These are phyloP conservation scores for Lacerta bilineata DNA, from an alignment of 2,797 vertebrate species.

Conservation along the genomic window DNA sequence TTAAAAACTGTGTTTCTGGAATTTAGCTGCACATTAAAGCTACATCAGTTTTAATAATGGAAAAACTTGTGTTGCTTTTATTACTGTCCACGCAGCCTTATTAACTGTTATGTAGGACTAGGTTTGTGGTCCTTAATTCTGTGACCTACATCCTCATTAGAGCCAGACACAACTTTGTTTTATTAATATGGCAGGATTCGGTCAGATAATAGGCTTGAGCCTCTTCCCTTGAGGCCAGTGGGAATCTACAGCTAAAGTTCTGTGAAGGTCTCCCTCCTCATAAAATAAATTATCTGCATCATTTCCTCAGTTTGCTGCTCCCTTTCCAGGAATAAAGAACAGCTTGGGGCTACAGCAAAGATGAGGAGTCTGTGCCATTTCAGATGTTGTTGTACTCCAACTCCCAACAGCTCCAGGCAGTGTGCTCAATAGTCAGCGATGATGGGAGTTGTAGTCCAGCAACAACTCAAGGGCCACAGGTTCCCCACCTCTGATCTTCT, in stretches of 20 bases:
- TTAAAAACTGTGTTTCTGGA: constrained; percentile 2
- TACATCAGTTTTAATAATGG: constrained; percentile 18
- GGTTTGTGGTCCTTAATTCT: constrained; percentile 19
- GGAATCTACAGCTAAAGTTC: constrained; percentile 14
- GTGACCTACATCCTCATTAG: constrained; percentile 34
- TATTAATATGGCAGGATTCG: constrained; percentile 24
- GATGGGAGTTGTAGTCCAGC: too few species aligned
- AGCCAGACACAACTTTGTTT: constrained; percentile 21
- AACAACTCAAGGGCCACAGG: too few species aligned
- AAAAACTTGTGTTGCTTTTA: constrained; percentile 14
- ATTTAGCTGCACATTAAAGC: constrained; percentile 1
- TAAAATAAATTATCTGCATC: constrained; percentile 13
- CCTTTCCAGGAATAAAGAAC: neutral
- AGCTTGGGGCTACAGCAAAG: neutral
- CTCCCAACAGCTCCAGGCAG: too few species aligned
- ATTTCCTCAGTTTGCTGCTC: neutral
- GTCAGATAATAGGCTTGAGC: neutral
- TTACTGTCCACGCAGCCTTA: constrained; percentile 5
- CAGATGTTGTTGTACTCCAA: too few species aligned
- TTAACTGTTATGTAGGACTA: constrained; percentile 21
- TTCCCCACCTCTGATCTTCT: too few species aligned
- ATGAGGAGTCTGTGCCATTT: too few species aligned
- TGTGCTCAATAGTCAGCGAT: too few species aligned
- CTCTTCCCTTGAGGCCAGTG: constrained; percentile 2
- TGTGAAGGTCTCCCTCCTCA: neutral